A percentile compares a stretch with the other conserved stretches of the same genome.
phyloP scores from a whole-genome alignment of 2,113 vertebrate species.

The Sakesphorus luctuosus region DNA sequence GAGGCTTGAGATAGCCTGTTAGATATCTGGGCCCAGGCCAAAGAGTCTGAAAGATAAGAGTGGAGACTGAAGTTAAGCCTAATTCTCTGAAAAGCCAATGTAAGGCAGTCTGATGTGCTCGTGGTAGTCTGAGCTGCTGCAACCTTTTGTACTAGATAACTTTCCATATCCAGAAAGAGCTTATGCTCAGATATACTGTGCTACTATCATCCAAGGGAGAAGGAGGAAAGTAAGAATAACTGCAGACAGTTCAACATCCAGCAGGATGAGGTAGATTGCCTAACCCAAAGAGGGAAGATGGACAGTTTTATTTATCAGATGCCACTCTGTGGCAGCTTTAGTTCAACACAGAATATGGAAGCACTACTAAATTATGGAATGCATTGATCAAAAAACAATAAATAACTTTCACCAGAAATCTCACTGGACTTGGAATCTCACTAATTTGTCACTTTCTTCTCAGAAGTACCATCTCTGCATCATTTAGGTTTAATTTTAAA shows the following conservation, averaged over 20 bases:
- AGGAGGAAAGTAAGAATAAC: neutral
- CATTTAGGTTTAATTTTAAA: neutral
- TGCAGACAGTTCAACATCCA: neutral
- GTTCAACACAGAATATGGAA: neutral
- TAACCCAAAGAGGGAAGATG: neutral
- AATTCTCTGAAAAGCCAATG: constrained; percentile 34
- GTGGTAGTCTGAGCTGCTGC: neutral
- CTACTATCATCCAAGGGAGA: neutral
- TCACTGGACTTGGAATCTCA: neutral
- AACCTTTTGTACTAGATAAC: neutral
- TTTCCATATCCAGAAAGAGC: neutral
- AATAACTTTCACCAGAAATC: neutral
- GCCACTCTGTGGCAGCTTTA: neutral
- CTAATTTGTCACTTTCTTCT: neutral
- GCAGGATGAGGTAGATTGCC: neutral
- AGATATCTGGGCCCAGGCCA: constrained; percentile 28
- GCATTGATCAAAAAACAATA: neutral
- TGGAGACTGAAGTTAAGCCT: constrained; percentile 34
- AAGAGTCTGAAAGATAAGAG: constrained; percentile 39
- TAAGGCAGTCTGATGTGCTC: neutral
- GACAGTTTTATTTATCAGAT: neutral
- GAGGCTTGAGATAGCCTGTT: constrained; percentile 44
- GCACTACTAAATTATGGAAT: neutral
- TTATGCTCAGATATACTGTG: neutral
- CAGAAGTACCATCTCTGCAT: neutral